Percentiles rank a stretch among this genome's conserved stretches.
Evolutionary conservation across 2,888 invertebrate species (phyloP).

Genomic region (Heliconius aoede): DNA sequence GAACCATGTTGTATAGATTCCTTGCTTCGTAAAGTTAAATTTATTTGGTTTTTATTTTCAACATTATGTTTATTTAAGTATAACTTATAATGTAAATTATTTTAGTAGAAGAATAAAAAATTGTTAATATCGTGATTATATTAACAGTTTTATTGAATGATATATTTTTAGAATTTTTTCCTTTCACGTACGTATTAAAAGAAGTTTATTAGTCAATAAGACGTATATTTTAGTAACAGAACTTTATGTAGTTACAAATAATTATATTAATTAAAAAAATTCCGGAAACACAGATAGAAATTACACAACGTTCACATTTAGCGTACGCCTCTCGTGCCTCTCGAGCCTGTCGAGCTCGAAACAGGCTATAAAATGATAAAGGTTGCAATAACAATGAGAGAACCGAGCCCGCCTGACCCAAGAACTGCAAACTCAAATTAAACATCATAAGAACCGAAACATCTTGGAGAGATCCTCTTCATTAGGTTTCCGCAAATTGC

Average conservation of each 20-base stretch:
- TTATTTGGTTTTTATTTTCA: background rate
- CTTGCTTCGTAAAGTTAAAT: background rate
- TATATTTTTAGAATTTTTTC: background rate
- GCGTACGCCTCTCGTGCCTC: background rate
- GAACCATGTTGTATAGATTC: conserved; percentile 3
- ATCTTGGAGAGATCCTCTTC: conserved; percentile 82
- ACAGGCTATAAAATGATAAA: conserved; percentile 52
- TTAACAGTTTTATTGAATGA: background rate
- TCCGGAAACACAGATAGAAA: background rate
- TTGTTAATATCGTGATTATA: background rate
- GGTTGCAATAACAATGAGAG: conserved; percentile 77
- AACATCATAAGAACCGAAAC: conserved; percentile 83
- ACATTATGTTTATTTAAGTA: background rate
- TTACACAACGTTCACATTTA: conserved; percentile 20
- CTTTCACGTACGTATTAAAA: background rate
- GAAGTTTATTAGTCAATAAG: background rate
- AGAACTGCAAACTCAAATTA: conserved; percentile 81
- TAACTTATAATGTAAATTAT: too few relatives aligned
- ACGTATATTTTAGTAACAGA: background rate
- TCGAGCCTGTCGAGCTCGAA: conserved; percentile 11
- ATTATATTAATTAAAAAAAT: background rate
- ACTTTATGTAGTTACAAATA: background rate
- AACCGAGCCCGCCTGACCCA: conserved; percentile 70
- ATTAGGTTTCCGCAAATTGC: conserved; percentile 81
- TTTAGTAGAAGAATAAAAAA: too few relatives aligned